phyloP scores from a whole-genome alignment of 1,140 invertebrate species.

The Papilio polyxenes region DNA sequence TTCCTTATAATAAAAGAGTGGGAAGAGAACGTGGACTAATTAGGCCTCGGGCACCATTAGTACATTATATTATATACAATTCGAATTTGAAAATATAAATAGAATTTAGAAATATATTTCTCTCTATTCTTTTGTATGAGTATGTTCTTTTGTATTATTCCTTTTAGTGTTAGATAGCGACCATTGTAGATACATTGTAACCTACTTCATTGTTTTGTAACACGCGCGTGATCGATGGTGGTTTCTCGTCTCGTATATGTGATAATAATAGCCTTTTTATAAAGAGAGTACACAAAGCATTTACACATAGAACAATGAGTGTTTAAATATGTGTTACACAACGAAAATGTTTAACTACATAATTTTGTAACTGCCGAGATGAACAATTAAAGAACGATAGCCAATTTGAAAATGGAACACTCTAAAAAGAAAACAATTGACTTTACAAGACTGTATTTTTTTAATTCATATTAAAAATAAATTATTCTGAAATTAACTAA shows the following conservation, averaged over 20 bases:
- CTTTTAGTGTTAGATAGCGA: neutral
- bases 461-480: too few relatives aligned
- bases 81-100: neutral
- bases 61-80: neutral
- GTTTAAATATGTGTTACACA: neutral
- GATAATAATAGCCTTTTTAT: neutral
- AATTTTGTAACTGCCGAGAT: neutral
- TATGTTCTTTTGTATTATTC: neutral
- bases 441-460: too few relatives aligned
- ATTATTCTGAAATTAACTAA: too few relatives aligned
- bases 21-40: too few relatives aligned
- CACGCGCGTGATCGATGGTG: neutral
- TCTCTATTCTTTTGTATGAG: neutral
- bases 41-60: too few relatives aligned
- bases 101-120: neutral
- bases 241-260: neutral
- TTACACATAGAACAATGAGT: neutral
- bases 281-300: neutral
- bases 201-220: constrained; percentile 5
- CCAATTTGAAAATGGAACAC: too few relatives aligned
- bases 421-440: too few relatives aligned
- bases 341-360: neutral
- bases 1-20: too few relatives aligned
- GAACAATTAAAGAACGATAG: too few relatives aligned
- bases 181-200: constrained; percentile 9